A percentile compares a stretch with the other conserved stretches of the same genome.
phyloP scores from a whole-genome alignment of 2,797 vertebrate species.

The Scolopax bukidnonensis region DNA sequence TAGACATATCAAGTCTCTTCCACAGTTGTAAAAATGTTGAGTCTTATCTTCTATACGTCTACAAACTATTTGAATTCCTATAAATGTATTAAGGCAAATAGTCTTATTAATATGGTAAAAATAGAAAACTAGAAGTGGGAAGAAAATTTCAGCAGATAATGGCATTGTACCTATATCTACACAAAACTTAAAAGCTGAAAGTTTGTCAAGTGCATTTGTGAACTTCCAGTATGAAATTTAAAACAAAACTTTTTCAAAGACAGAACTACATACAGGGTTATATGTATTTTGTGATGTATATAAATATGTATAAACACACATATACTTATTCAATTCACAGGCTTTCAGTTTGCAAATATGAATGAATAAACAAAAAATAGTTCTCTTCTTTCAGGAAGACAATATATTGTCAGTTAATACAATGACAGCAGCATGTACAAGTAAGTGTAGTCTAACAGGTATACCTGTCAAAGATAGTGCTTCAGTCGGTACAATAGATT shows the following conservation, averaged over 20 bases:
- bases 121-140: neutral
- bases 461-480: neutral
- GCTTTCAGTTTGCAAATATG: neutral
- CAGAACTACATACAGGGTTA: accelerated
- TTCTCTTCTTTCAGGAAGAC: neutral
- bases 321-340: neutral
- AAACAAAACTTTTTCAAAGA: neutral
- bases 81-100: neutral
- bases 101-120: neutral
- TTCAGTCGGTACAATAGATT: neutral
- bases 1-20: neutral
- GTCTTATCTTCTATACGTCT: neutral
- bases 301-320: neutral
- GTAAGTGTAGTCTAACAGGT: neutral
- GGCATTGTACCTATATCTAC: neutral
- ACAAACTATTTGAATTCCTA: neutral
- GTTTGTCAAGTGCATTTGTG: neutral
- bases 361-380: neutral
- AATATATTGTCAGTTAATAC: neutral
- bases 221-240: neutral
- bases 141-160: neutral
- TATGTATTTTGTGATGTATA: neutral
- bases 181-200: neutral
- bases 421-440: neutral
- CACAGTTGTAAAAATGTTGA: neutral